A percentile compares a stretch with the other conserved stretches of the same genome.
phyloP scores from a whole-genome alignment of 2,888 invertebrate species.

The Macaria notata region DNA sequence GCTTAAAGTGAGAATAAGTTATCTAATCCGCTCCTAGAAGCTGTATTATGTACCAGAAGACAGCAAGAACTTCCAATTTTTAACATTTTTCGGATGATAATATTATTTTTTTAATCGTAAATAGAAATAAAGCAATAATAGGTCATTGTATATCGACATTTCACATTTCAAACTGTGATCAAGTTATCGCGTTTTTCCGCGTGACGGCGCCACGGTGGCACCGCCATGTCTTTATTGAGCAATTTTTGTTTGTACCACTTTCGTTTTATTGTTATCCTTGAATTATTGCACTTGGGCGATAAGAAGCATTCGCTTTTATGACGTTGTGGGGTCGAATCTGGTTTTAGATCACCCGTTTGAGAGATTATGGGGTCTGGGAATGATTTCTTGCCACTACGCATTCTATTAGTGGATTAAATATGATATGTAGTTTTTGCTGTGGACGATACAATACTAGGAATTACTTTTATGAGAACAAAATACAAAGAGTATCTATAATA shows the following conservation, averaged over 20 bases:
- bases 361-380: neutral
- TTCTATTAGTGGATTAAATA: no score
- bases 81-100: no score
- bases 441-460: no score
- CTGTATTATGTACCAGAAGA: no score
- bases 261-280: slow-evolving; percentile 46
- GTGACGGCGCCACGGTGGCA: slow-evolving; percentile 48
- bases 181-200: slow-evolving; percentile 49
- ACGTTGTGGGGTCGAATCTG: slow-evolving; percentile 17
- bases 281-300: slow-evolving; percentile 41
- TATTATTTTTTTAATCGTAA: no score
- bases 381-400: neutral
- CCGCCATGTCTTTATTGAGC: slow-evolving; percentile 52
- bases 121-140: no score
- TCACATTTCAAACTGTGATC: slow-evolving; percentile 31
- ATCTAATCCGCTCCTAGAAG: no score
- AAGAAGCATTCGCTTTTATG: slow-evolving; percentile 24
- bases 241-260: slow-evolving; percentile 51
- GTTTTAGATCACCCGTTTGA: slow-evolving; percentile 2
- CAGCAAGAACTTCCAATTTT: no score
- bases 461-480: no score
- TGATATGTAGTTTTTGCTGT: no score
- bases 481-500: no score
- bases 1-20: no score
- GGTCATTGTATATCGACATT: neutral